Evolutionary conservation across 2,797 vertebrate genomes (phyloP).

Genomic region (Falco cherrug): DNA sequence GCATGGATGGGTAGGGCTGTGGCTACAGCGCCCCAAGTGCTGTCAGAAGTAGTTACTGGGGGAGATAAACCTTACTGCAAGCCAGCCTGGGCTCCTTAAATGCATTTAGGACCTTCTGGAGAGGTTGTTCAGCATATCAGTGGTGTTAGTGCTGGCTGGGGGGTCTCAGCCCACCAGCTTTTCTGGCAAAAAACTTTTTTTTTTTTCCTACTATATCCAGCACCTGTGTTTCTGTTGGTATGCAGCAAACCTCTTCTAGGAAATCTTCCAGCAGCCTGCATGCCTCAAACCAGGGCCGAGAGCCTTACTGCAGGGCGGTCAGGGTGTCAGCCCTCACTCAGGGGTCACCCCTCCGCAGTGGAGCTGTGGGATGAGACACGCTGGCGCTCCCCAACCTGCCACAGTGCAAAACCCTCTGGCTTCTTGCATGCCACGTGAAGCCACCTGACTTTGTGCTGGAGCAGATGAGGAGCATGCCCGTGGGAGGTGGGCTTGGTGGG

Average conservation of each 20-base stretch:
- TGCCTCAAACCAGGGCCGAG: neutral
- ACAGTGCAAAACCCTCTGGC: neutral
- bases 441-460: neutral
- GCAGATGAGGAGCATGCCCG: fast-evolving
- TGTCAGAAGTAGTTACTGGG: neutral
- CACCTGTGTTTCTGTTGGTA: fast-evolving
- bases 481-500: neutral
- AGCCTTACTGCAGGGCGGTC: neutral
- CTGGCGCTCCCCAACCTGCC: fast-evolving
- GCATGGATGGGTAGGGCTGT: neutral
- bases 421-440: fast-evolving
- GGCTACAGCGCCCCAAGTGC: neutral
- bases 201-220: neutral
- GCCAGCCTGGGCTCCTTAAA: neutral
- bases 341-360: neutral
- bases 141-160: neutral
- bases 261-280: neutral
- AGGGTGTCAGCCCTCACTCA: neutral
- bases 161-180: neutral
- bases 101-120: neutral
- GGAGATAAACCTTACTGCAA: too few species aligned
- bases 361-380: neutral
- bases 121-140: neutral
- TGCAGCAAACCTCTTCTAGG: neutral
- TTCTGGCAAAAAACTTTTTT: neutral